Evolutionary conservation across 2,888 invertebrate genomes (phyloP).

Genomic region (Gasteruption jaculator): DNA sequence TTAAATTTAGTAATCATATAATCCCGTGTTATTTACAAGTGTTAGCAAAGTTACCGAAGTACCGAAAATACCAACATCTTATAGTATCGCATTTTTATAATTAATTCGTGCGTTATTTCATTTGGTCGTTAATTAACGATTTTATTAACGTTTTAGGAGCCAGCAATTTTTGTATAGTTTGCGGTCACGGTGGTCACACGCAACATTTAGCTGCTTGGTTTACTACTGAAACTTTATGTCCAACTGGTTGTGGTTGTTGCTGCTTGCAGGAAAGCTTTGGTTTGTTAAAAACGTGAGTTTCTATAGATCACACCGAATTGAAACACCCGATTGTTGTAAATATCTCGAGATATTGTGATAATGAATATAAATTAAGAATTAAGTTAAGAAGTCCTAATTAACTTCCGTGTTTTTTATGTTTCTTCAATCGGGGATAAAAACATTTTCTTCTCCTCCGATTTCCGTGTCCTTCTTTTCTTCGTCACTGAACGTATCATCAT

Average conservation of each 20-base stretch:
- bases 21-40: too few species aligned
- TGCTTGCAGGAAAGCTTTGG: conserved; percentile 70
- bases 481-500: conserved; percentile 19
- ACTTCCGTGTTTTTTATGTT: too few species aligned
- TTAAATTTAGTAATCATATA: neutral
- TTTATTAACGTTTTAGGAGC: conserved; percentile 54
- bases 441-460: conserved; percentile 34
- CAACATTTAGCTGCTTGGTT: conserved; percentile 83
- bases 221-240: conserved; percentile 70
- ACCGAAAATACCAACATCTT: too few species aligned
- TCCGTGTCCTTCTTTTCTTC: conserved; percentile 33
- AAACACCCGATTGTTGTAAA: too few species aligned
- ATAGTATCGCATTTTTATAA: too few species aligned
- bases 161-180: conserved; percentile 80
- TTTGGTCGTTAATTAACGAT: conserved; percentile 3
- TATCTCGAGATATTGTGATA: too few species aligned
- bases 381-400: too few species aligned
- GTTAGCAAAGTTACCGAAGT: neutral
- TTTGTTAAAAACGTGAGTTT: conserved; percentile 53
- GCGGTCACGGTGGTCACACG: conserved; percentile 92
- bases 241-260: conserved; percentile 88
- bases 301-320: too few species aligned
- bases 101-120: too few species aligned
- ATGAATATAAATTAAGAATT: too few species aligned
- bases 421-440: too few species aligned